Conservation (phyloP, 2,113 vertebrate species). For the Sceloporus tristichus region DNA sequence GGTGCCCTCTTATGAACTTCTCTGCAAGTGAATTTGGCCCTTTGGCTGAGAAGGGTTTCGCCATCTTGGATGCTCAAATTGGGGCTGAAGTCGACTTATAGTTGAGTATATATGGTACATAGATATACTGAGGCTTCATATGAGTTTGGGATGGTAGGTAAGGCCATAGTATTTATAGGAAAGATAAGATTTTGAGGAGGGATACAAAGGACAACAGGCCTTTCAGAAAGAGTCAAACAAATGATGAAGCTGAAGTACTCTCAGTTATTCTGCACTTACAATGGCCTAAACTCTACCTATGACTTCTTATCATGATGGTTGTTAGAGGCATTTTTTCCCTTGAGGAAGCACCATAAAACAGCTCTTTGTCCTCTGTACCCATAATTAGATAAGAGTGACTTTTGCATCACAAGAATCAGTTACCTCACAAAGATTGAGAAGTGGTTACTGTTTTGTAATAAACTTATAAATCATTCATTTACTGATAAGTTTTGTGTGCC, state of each 20-base stretch:
- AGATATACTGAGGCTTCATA: constrained; percentile 5
- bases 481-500: constrained; percentile 77
- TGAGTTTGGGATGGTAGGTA: neutral
- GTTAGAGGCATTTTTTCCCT: neutral
- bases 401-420: constrained; percentile 68
- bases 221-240: neutral
- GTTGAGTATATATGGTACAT: too few species aligned
- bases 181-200: neutral
- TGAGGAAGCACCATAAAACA: neutral
- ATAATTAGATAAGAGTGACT: constrained; percentile 49
- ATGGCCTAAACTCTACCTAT: neutral
- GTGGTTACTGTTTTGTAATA: constrained; percentile 77
- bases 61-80: neutral
- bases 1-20: too few species aligned
- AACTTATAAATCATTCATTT: constrained; percentile 77
- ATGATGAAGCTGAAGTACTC: neutral
- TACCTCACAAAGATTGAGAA: constrained; percentile 66
- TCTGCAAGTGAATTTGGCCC: too few species aligned
- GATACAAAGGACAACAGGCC: neutral
- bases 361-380: constrained; percentile 27
- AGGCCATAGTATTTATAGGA: neutral
- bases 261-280: neutral
- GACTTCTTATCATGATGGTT: constrained; percentile 23
- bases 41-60: too few species aligned
- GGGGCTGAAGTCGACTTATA: neutral